Percentiles rank a stretch among this genome's conserved stretches.
phyloP scores from a whole-genome alignment of 2,113 vertebrate species.

The Caloenas nicobarica region DNA sequence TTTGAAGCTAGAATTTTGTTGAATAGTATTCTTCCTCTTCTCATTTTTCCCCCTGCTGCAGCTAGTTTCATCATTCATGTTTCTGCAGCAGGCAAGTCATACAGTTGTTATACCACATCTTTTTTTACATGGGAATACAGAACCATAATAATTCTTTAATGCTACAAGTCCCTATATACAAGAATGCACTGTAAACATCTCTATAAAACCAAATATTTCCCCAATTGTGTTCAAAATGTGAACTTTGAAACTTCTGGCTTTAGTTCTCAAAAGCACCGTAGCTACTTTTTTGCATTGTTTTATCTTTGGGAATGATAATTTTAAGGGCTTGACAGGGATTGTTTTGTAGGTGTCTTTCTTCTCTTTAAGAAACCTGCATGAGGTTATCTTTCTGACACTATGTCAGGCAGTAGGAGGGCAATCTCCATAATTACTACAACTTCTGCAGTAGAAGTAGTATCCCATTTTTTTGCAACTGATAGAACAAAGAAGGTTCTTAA shows the following conservation, averaged over 20 bases:
- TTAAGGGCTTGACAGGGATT: background rate
- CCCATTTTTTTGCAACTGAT: background rate
- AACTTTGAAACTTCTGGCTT: background rate
- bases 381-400: background rate
- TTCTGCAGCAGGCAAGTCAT: background rate
- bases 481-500: background rate
- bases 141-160: background rate
- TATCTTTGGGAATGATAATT: background rate
- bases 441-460: background rate
- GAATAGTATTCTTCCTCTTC: background rate
- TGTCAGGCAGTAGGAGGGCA: background rate
- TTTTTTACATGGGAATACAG: background rate
- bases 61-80: background rate
- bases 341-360: background rate
- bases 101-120: too few relatives aligned
- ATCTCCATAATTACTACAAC: background rate
- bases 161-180: background rate
- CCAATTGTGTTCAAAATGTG: background rate
- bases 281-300: background rate
- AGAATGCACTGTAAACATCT: background rate
- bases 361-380: background rate
- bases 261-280: background rate
- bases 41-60: background rate
- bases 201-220: background rate
- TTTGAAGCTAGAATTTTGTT: background rate